Evolutionary conservation across 2,797 vertebrate species (phyloP).

Genomic region (Eupleurogrammus muticus): DNA sequence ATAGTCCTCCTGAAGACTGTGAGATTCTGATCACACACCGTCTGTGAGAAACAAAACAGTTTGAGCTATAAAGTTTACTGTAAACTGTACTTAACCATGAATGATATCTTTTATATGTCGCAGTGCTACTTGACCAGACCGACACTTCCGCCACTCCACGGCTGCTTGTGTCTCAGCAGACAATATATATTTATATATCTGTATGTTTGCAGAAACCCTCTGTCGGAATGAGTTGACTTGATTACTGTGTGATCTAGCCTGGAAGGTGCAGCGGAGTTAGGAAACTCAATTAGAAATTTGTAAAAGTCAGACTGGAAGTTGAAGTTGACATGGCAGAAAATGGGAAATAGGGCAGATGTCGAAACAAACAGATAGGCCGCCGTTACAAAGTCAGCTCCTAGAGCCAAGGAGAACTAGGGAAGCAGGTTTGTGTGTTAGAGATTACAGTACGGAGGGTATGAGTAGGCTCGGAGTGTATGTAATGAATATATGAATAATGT

Average conservation of each 20-base stretch:
- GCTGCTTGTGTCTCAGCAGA: slow-evolving; percentile 39
- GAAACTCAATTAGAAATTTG: slow-evolving; percentile 21
- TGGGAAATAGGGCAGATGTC: slow-evolving; percentile 33
- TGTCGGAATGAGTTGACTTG: slow-evolving; percentile 50
- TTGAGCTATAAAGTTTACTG: slow-evolving; percentile 41
- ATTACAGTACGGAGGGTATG: slow-evolving; percentile 3
- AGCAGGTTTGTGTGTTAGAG: slow-evolving; percentile 16
- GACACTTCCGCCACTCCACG: slow-evolving; percentile 30
- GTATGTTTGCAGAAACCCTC: slow-evolving; percentile 61
- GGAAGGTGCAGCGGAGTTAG: slow-evolving; percentile 36
- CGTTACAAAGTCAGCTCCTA: slow-evolving; percentile 14
- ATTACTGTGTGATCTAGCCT: slow-evolving; percentile 52
- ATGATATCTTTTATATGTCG: slow-evolving; percentile 4
- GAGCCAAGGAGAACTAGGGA: slow-evolving; percentile 12
- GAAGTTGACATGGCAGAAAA: slow-evolving; percentile 35
- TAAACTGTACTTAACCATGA: slow-evolving; percentile 6
- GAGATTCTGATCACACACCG: slow-evolving; percentile 49
- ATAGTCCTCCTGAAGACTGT: slow-evolving; percentile 43
- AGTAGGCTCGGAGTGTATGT: background rate
- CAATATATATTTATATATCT: slow-evolving; percentile 9
- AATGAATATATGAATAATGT: slow-evolving; percentile 13
- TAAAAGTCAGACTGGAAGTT: slow-evolving; percentile 25
- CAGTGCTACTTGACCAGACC: slow-evolving; percentile 14
- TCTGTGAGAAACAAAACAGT: slow-evolving; percentile 46
- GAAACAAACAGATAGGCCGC: slow-evolving; percentile 24